Conservation (phyloP, 1,140 invertebrate genomes). For the Meloidogyne floridensis region DNA sequence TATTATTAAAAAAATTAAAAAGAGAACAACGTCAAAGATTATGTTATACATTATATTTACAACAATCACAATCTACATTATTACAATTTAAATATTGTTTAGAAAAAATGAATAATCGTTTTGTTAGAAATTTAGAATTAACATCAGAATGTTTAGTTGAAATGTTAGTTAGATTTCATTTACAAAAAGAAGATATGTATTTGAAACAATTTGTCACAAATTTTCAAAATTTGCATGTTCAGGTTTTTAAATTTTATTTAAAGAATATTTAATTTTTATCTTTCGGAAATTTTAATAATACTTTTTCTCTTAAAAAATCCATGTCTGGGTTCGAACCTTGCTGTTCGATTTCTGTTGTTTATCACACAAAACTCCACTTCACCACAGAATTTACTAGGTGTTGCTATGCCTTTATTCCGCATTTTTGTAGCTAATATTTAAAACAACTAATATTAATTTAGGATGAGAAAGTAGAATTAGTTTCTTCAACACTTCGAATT, state of each 20-base stretch:
- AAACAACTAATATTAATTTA: slow-evolving; percentile 3
- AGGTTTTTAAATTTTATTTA: slow-evolving; percentile 70
- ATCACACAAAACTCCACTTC: neutral
- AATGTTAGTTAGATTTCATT: slow-evolving; percentile 78
- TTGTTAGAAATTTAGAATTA: slow-evolving; percentile 72
- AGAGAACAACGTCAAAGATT: slow-evolving; percentile 80
- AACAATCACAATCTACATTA: slow-evolving; percentile 79
- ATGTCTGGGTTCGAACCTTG: neutral
- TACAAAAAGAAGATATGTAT: slow-evolving; percentile 74
- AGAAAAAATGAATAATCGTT: slow-evolving; percentile 53
- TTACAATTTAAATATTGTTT: slow-evolving; percentile 79
- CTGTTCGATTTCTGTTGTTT: neutral
- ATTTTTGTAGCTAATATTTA: no score
- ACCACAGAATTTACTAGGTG: no score
- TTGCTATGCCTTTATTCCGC: neutral
- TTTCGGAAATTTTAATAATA: slow-evolving; percentile 52
- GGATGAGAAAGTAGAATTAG: slow-evolving; percentile 68
- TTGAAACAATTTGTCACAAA: slow-evolving; percentile 76
- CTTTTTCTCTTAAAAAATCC: neutral
- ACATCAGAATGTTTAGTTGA: slow-evolving; percentile 79
- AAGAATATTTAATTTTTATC: slow-evolving; percentile 66
- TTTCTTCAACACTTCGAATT: slow-evolving; percentile 73
- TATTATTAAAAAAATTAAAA: slow-evolving; percentile 77
- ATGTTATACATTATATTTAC: slow-evolving; percentile 82
- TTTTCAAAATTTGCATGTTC: slow-evolving; percentile 71